Conservation (phyloP, 2,888 invertebrate species). For the Cephus pygmeus region DNA sequence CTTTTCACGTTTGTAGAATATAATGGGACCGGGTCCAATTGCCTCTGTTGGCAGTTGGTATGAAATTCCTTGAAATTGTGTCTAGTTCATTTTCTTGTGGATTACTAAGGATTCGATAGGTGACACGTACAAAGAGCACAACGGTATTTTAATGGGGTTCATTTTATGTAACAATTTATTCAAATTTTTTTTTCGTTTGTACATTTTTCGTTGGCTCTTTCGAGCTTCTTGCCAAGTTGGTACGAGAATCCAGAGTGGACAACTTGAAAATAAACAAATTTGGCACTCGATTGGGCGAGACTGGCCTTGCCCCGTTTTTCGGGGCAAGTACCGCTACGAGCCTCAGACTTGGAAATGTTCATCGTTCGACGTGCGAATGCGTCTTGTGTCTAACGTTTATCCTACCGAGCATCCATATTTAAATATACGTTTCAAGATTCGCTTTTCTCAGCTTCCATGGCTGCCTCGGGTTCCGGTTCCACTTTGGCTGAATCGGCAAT, state of each 20-base stretch:
- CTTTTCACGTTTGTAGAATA: background rate
- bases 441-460: constrained; percentile 18
- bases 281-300: constrained; percentile 43
- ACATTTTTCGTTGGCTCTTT: background rate
- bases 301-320: constrained; percentile 36
- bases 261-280: constrained; percentile 37
- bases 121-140: background rate
- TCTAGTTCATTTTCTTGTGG: background rate
- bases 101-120: background rate
- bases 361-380: constrained; percentile 24
- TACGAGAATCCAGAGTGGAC: background rate
- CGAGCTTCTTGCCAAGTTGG: background rate
- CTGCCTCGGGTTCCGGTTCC: background rate
- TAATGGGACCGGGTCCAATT: background rate
- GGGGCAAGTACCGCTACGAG: constrained; percentile 50
- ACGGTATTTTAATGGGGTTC: background rate
- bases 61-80: background rate
- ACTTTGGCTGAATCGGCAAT: constrained; percentile 3
- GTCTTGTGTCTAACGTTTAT: constrained; percentile 21
- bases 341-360: constrained; percentile 36
- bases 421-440: constrained; percentile 1
- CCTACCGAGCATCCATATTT: constrained; percentile 10
- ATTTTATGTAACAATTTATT: constrained; percentile 64
- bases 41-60: background rate
- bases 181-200: constrained; percentile 25